Base-by-base conservation (phyloP, 2,797 vertebrate species). In the Adrianichthys oophorus region DNA sequence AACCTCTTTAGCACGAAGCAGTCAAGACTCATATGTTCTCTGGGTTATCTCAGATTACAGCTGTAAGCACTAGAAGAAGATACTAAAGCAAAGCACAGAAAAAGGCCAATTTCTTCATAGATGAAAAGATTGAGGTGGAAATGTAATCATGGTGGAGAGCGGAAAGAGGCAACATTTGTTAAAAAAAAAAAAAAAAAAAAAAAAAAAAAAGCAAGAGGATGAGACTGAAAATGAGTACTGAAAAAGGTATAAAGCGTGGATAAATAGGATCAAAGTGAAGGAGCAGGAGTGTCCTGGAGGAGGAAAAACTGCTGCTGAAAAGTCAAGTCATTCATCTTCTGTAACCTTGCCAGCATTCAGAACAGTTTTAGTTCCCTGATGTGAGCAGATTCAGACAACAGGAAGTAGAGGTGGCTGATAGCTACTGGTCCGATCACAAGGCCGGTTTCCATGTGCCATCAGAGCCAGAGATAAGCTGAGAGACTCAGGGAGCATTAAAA, bases 301-400 rank as follows among this genome's bases (percentile, higher is more conserved):
- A 72, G 58, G 58, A 47, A 72, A 76, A 49, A 47, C 17, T 1
- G 45, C 21, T 1, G 4, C 21, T 19, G 1, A 4, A 55, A 62
- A 76, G 68, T 59, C 44, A 71, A 75, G 64, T 65, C 54, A 8
- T 79, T 79, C 65, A 76, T 78, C 77, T 79, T 78, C 49, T 44
- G 53, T 65, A 82, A 85, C 72, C 75, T 78, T 70, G 68, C 37
- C 57, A 49, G 56, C 67, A 67, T 74, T 61, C 37, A 23, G 67
- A 68, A 62, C 73, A 3, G 41, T 55, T 44, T 14, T 19, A 59
- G 29, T 71, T 56, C 70, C 64, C 44, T 68, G 71, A 73, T 65
- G 60, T 66, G 56, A 79, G 59, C 50, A 47, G 32, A 59, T 56
- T 49, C 29, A 68, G 57, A 71, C 58, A 46, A 61, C 59, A 56